Percentiles rank a stretch among this genome's conserved stretches.
Conservation (phyloP, 2,797 vertebrate genomes). For the Uromys caudimaculatus region DNA sequence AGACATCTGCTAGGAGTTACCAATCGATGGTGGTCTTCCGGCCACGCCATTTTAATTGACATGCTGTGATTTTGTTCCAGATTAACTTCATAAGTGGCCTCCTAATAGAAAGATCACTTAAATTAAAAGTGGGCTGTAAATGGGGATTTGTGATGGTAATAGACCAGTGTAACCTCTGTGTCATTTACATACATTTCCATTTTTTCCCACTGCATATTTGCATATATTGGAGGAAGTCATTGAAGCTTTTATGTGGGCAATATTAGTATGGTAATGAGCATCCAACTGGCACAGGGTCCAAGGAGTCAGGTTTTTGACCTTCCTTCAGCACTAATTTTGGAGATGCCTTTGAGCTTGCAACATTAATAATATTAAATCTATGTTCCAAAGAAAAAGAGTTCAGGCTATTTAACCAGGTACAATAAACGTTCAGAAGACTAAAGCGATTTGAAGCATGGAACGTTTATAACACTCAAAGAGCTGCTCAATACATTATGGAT, state of each 20-base stretch:
- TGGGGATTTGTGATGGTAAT: slow-evolving; percentile 82
- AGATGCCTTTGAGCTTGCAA: slow-evolving; percentile 39
- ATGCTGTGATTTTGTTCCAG: slow-evolving; percentile 80
- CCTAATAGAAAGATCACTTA: slow-evolving; percentile 80
- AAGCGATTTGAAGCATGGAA: not conserved
- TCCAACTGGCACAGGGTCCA: slow-evolving; percentile 75
- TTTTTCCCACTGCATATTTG: slow-evolving; percentile 75
- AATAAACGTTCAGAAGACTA: slow-evolving; percentile 41
- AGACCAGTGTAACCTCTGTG: slow-evolving; percentile 74
- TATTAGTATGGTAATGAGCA: slow-evolving; percentile 74
- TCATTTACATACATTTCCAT: slow-evolving; percentile 83
- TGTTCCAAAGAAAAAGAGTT: slow-evolving; percentile 25
- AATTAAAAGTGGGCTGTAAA: slow-evolving; percentile 81
- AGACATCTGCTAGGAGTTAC: slow-evolving; percentile 80
- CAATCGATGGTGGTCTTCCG: slow-evolving; percentile 68
- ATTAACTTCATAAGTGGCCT: slow-evolving; percentile 82
- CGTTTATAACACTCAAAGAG: not conserved
- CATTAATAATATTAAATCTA: slow-evolving; percentile 41
- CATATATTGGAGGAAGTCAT: slow-evolving; percentile 74
- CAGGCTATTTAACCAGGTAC: slow-evolving; percentile 15
- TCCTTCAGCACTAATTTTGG: slow-evolving; percentile 57
- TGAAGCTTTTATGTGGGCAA: slow-evolving; percentile 69
- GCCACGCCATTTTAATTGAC: slow-evolving; percentile 81
- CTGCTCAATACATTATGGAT: not conserved
- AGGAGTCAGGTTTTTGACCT: slow-evolving; percentile 80